Percentiles rank a stretch among this genome's conserved stretches.
Evolutionary conservation across 2,888 invertebrate species (phyloP).

Genomic region (Lasioglossum malachurum): DNA sequence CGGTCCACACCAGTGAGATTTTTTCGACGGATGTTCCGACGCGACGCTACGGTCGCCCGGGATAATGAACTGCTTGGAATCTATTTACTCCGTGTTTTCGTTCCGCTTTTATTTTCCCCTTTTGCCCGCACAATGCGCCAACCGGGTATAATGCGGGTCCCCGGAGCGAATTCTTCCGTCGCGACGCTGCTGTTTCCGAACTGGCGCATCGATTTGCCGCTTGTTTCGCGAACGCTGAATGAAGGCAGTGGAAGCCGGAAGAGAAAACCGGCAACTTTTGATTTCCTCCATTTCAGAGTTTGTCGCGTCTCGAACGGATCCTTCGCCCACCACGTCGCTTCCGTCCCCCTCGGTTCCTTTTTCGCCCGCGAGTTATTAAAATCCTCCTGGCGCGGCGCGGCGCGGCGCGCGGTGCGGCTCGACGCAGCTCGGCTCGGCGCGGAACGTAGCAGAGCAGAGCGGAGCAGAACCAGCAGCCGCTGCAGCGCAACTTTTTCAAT

Average conservation of each 20-base stretch:
- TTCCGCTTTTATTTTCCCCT: neutral
- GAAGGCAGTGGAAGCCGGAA: neutral
- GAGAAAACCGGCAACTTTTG: constrained; percentile 45
- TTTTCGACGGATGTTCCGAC: neutral
- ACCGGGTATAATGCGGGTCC: neutral
- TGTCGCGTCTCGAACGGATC: constrained; percentile 21
- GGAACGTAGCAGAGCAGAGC: neutral
- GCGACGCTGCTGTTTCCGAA: constrained; percentile 19
- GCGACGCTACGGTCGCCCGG: neutral
- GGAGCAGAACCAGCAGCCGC: neutral
- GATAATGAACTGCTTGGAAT: neutral
- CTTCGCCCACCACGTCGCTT: constrained; percentile 1
- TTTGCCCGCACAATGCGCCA: neutral
- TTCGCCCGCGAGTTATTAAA: constrained; percentile 58
- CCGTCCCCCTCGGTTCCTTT: neutral
- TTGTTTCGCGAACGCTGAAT: constrained; percentile 21
- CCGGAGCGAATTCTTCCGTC: constrained; percentile 26
- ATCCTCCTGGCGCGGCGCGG: constrained; percentile 18
- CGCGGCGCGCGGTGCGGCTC: neutral
- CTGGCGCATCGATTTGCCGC: constrained; percentile 27
- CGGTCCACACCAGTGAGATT: neutral
- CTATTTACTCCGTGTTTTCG: neutral
- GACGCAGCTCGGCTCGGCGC: neutral
- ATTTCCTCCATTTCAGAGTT: constrained; percentile 48
- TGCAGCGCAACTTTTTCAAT: constrained; percentile 55